Base-by-base conservation (phyloP, 2,113 vertebrate species). In the Rallus limicola region DNA sequence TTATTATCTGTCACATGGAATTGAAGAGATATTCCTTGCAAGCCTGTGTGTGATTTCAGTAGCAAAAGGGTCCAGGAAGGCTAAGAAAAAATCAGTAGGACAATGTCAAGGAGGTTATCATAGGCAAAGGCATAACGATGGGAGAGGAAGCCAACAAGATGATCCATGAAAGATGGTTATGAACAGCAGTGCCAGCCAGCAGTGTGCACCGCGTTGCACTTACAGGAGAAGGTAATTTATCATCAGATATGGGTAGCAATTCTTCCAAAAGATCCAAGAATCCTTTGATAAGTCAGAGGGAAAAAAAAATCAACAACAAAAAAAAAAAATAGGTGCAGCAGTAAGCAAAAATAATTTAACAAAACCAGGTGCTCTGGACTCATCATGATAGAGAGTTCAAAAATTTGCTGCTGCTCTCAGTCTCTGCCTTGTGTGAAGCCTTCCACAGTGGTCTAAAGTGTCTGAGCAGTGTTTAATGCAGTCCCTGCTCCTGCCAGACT, bases 1-100 rank as follows among this genome's bases (percentile, higher is more conserved):
- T 97, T 95, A 95, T 94, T 97, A 91, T 92, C 93, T 83, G 80
- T 93, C 94, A 68, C 80, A 72, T 56, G 91, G 86, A 89, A 81
- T 59, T 52, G 85, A 94, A 80, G 87, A 94, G 95, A 91, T 90
- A 87, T 92, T 96, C 80, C 15, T 72, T 59, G 82, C 56, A 70
- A 93, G 65, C 56, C 77, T 82, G 56, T 34, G 90, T 0, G 0
- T 90, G 36, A n/a, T n/a, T n/a, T n/a, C 46, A 25, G 63, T 12
- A 89, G 68, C 68, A 82, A 80, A 92, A 88, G 53, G 40, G 76
- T 56, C 92, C 85, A 76, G 69, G 40, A 83, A 71, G 85, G 60
- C 77, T 86, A 63, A 89, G 90, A 63, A 91, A 91, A 78, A 85
- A 86, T 71, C 85, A 60, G 69, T 46, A 56, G 64, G 82, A 77